Percentiles rank a stretch among this genome's conserved stretches.
Conservation (phyloP, 2,113 vertebrate genomes). For the Fregata magnificens region DNA sequence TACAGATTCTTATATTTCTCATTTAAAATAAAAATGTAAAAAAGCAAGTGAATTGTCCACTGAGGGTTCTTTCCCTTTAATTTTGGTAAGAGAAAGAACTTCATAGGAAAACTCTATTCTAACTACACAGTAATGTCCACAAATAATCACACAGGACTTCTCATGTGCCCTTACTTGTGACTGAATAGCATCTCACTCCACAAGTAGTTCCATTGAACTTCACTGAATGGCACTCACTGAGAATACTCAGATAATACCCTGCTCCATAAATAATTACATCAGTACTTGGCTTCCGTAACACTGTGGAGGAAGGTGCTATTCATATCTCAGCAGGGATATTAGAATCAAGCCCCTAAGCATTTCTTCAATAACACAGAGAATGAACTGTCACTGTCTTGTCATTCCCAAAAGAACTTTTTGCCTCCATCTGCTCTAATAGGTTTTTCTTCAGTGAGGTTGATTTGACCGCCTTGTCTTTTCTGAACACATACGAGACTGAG, state of each 20-base stretch:
- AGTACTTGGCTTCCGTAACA: neutral
- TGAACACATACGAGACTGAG: neutral
- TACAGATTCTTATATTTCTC: neutral
- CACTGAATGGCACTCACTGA: neutral
- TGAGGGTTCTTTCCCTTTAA: neutral
- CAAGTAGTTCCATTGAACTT: neutral
- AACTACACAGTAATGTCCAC: neutral
- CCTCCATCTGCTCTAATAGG: neutral
- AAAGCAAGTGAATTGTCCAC: neutral
- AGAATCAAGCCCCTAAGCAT: neutral
- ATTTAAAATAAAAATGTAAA: neutral
- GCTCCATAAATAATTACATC: slow-evolving; percentile 31
- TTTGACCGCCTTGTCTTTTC: neutral
- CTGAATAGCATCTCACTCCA: slow-evolving; percentile 3
- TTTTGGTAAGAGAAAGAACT: neutral
- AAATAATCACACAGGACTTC: neutral
- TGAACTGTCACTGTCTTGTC: neutral
- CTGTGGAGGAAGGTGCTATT: slow-evolving; percentile 10
- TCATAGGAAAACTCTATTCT: neutral
- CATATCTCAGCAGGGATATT: neutral
- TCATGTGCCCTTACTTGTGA: neutral
- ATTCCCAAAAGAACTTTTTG: neutral
- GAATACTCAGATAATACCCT: neutral
- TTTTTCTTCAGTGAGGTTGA: neutral
- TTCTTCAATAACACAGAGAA: neutral